These are phyloP conservation scores for Athripsodes cinereus DNA, from an alignment of 2,888 invertebrate genomes.

Conservation along the genomic window DNA sequence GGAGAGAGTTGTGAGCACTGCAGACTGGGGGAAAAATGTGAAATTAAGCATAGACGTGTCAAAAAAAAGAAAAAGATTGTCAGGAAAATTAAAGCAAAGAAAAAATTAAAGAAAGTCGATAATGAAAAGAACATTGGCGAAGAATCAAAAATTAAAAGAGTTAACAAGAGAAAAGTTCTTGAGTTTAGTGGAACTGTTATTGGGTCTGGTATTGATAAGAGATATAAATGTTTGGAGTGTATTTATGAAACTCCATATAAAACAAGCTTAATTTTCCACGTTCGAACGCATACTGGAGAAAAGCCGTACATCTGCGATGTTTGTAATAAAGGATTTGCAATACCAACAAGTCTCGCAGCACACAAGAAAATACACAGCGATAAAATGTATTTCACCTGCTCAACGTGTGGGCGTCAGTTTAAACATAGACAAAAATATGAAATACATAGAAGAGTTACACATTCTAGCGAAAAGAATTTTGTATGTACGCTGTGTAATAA, in stretches of 20 bases:
- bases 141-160: neutral
- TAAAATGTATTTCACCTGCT: slow-evolving; percentile 4
- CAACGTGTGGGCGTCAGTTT: slow-evolving; percentile 1
- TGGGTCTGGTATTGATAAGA: neutral
- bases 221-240: slow-evolving; percentile 2
- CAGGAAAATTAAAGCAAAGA: neutral
- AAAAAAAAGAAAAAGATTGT: neutral
- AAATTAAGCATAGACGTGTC: no score
- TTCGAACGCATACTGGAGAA: slow-evolving; percentile 6
- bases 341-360: neutral
- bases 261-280: neutral
- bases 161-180: neutral
- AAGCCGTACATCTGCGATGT: slow-evolving; percentile 2
- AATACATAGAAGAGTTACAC: neutral
- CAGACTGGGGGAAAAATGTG: no score
- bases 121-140: neutral
- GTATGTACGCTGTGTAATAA: slow-evolving; percentile 3
- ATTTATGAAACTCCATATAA: neutral
- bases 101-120: neutral
- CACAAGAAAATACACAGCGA: slow-evolving; percentile 5
- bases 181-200: neutral
- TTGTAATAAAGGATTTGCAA: slow-evolving; percentile 2
- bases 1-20: no score
- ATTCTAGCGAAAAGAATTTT: neutral
- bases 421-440: slow-evolving; percentile 1